Conservation (phyloP, 2,797 vertebrate species). For the Mormyrops attenuatus region DNA sequence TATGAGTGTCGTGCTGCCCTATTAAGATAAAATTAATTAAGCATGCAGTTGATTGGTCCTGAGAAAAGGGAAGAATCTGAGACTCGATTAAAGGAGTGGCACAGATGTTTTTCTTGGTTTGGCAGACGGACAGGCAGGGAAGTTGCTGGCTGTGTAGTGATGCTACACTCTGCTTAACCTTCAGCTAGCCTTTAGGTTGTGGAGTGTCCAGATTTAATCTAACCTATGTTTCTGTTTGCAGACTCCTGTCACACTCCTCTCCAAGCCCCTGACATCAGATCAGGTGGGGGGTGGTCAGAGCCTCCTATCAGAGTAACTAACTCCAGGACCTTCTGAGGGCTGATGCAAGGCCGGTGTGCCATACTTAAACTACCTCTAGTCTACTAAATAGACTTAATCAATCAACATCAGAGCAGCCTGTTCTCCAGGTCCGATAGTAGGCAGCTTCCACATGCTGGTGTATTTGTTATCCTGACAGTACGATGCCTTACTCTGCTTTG, state of each 20-base stretch:
- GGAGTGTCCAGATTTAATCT: not conserved
- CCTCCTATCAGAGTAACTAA: not conserved
- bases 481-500: not conserved
- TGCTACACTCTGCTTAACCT: not conserved
- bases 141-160: not conserved
- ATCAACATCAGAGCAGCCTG: not conserved
- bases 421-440: not conserved
- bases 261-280: not conserved
- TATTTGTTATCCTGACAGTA: conserved; percentile 6
- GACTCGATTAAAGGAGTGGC: not conserved
- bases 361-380: not conserved
- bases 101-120: not conserved
- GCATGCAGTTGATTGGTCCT: not conserved
- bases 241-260: not conserved
- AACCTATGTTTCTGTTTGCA: not conserved
- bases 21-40: not conserved
- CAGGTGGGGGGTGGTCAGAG: not conserved
- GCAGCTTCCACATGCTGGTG: not conserved
- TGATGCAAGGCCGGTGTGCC: not conserved
- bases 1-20: not conserved
- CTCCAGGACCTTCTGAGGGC: not conserved
- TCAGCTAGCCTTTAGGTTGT: not conserved
- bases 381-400: not conserved
- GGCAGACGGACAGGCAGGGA: not conserved
- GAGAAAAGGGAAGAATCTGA: not conserved